A percentile compares a stretch with the other conserved stretches of the same genome.
These are phyloP conservation scores for Stenoptilia bipunctidactyla DNA, from an alignment of 2,888 invertebrate species.

Conservation along the genomic window DNA sequence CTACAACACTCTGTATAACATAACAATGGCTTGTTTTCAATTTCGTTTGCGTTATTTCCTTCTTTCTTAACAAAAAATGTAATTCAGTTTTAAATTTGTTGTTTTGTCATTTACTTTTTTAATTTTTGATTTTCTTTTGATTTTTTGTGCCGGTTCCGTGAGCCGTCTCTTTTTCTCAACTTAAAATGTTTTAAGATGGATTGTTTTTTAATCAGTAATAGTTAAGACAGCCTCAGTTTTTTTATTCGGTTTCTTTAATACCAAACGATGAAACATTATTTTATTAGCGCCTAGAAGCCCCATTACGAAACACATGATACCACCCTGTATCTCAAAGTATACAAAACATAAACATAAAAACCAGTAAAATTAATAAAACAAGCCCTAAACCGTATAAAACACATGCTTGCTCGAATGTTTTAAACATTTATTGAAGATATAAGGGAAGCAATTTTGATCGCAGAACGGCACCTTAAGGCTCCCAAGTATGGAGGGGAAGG, in stretches of 20 bases:
- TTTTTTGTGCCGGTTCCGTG: no score
- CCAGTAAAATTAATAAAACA: conserved; percentile 58
- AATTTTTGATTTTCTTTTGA: no score
- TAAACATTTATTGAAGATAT: conserved; percentile 63
- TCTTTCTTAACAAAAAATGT: conserved; percentile 4
- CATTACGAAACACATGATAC: no score
- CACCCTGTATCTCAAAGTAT: neutral
- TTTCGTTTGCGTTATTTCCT: conserved; percentile 51
- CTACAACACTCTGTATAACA: conserved; percentile 62
- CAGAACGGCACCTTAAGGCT: conserved; percentile 25
- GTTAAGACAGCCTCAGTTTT: no score
- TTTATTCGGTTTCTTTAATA: no score
- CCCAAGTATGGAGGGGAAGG: neutral
- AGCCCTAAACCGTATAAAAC: conserved; percentile 62
- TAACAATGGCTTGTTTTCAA: conserved; percentile 69
- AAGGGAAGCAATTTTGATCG: conserved; percentile 62
- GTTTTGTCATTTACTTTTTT: no score
- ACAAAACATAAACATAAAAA: conserved; percentile 22
- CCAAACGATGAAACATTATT: no score
- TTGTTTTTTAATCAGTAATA: no score
- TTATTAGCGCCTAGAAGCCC: no score
- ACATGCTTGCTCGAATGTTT: conserved; percentile 63
- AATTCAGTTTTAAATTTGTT: no score
- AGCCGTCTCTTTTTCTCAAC: no score
- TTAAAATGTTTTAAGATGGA: no score